phyloP scores from a whole-genome alignment of 2,113 vertebrate genomes.

The Columbina picui region DNA sequence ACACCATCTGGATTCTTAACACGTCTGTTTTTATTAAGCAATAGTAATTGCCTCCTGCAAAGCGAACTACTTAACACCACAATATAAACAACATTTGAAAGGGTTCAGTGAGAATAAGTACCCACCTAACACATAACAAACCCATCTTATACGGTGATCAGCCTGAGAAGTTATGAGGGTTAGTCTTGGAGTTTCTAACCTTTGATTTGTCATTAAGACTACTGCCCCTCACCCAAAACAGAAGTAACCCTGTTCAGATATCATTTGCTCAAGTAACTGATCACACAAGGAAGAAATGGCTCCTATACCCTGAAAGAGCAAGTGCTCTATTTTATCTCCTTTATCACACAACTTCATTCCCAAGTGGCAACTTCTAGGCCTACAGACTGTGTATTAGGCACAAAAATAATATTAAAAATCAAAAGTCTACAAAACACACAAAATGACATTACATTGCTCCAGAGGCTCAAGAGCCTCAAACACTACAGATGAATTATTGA shows the following conservation, averaged over 20 bases:
- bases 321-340: background rate
- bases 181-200: background rate
- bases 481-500: background rate
- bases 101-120: background rate
- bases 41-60: background rate
- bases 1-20: background rate
- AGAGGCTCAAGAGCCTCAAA: rapidly evolving
- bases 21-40: background rate
- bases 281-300: background rate
- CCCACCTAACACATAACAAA: background rate
- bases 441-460: background rate
- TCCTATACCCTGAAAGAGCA: background rate
- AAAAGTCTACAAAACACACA: background rate
- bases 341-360: background rate
- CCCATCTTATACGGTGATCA: background rate
- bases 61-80: too few species aligned
- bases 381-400: rapidly evolving
- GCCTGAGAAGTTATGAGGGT: background rate
- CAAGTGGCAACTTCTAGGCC: background rate
- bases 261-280: background rate
- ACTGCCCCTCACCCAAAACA: background rate
- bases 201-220: background rate
- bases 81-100: background rate
- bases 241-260: background rate
- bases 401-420: background rate